A percentile compares a stretch with the other conserved stretches of the same genome.
These are phyloP conservation scores for Norana najaformis DNA, from an alignment of 2,888 invertebrate species.

Conservation along the genomic window DNA sequence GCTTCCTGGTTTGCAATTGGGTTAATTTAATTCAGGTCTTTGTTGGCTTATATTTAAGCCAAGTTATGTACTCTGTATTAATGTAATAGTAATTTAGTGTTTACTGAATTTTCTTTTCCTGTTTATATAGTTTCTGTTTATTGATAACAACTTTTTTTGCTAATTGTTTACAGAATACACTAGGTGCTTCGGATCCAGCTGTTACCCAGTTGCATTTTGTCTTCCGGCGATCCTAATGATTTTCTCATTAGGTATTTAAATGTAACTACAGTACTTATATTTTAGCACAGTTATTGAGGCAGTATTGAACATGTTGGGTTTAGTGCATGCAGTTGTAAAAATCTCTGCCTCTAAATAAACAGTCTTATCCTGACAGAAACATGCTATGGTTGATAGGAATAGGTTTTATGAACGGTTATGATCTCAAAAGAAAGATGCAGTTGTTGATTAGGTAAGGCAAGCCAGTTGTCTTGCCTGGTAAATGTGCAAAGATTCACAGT, in stretches of 20 bases:
- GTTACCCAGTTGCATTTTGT: constrained; percentile 74
- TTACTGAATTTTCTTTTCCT: not conserved
- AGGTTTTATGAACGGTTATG: not conserved
- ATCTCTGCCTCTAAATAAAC: too few species aligned
- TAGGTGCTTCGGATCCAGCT: constrained; percentile 56
- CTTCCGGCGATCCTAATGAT: constrained; percentile 86
- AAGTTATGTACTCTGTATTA: too few species aligned
- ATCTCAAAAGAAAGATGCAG: not conserved
- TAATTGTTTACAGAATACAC: constrained; percentile 54
- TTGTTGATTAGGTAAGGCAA: not conserved
- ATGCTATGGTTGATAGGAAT: not conserved
- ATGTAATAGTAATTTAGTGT: not conserved
- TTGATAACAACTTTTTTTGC: not conserved
- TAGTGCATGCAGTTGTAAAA: too few species aligned
- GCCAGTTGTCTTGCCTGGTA: not conserved
- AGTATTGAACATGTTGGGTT: too few species aligned
- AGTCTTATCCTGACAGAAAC: too few species aligned
- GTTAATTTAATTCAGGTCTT: too few species aligned
- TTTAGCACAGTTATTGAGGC: not conserved
- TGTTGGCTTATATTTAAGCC: too few species aligned
- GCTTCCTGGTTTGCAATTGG: too few species aligned
- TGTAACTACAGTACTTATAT: not conserved
- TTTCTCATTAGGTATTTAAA: constrained; percentile 71
- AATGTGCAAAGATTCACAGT: not conserved
- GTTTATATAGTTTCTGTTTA: not conserved